Evolutionary conservation across 2,797 vertebrate genomes (phyloP), one percentile per base, ranked within the genome.

Genomic region (Girardinus metallicus): DNA sequence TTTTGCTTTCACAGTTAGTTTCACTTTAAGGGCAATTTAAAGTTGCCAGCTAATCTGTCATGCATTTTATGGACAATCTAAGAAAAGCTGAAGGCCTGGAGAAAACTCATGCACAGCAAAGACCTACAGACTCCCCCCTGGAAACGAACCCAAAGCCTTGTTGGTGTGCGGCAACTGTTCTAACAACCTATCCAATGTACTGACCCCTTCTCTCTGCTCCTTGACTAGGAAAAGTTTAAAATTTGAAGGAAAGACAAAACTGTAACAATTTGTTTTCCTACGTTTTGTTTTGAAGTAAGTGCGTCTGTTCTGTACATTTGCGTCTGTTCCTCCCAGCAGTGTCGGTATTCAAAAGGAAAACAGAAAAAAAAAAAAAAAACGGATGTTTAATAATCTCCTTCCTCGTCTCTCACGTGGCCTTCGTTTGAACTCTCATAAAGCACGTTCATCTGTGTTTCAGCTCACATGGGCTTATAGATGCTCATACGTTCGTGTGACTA

Each of bases 341-440:
- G 86, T 89, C 88, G 83, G 77, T 86, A 81, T 91, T 88, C 83
- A 83, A 84, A 86, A 62, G 60, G 82, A 80, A 80, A 83, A 76
- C 74, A 86, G 44, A 80, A 86, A 90, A 87, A 86, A 86, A 79
- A 86, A 6, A 39, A 90, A 87, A 86, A 86, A 44, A 80, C 43
- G 86, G 88, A 93, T 93, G 91, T 93, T 92, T 92, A 84, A 88
- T 86, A 86, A 89, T 87, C 76, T 85, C 79, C 84, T 88, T 91
- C 86, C 86, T 88, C 60, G 16, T 88, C 80, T 84, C 81, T 81
- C 87, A 85, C 79, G 87, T 83, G 80, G 84, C 88, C 89, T 80
- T 44, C 51, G 85, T 83, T 84, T 93, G 91, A 93, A 91, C 93
- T 87, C 72, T 73, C 76, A 81, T 68, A 31, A 46, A 68, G 55